Percentiles rank a stretch among this genome's conserved stretches.
These are phyloP conservation scores for Reinhardtius hippoglossoides DNA, from an alignment of 2,113 vertebrate genomes.

Conservation along the genomic window DNA sequence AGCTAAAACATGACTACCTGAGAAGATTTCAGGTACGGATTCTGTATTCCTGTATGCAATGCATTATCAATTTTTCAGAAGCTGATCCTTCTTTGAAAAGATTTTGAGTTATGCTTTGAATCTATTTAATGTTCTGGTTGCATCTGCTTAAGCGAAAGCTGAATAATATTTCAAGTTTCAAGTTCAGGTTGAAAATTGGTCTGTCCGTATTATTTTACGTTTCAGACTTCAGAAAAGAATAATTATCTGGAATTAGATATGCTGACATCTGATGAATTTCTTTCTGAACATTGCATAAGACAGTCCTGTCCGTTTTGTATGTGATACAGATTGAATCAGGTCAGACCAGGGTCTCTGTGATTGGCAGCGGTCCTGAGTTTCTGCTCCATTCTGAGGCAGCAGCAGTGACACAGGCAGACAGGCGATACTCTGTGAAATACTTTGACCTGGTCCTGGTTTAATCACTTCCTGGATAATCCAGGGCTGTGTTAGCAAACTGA, in stretches of 20 bases:
- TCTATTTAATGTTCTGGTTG: background rate
- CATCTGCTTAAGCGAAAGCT: background rate
- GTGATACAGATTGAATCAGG: slow-evolving; percentile 22
- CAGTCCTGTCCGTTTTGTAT: slow-evolving; percentile 3
- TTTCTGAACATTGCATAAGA: slow-evolving; percentile 22
- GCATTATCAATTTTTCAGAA: too few relatives aligned
- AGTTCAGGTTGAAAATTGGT: background rate
- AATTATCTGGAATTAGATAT: slow-evolving; percentile 31
- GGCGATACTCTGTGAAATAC: background rate
- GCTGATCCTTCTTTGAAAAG: too few relatives aligned
- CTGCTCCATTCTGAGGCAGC: slow-evolving; percentile 1
- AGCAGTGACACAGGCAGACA: background rate
- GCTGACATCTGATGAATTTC: slow-evolving; percentile 1
- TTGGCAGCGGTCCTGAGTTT: slow-evolving; percentile 19
- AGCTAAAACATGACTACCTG: too few relatives aligned
- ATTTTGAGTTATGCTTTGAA: background rate
- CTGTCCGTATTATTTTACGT: background rate
- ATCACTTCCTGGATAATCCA: background rate
- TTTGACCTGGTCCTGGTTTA: slow-evolving; percentile 4
- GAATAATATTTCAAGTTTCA: slow-evolving; percentile 34
- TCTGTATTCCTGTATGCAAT: too few relatives aligned
- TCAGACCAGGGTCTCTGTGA: slow-evolving; percentile 27
- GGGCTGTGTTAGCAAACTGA: slow-evolving; percentile 2
- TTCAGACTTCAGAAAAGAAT: slow-evolving; percentile 1
- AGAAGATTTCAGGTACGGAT: too few relatives aligned